phyloP scores from a whole-genome alignment of 2,113 vertebrate genomes.

The Syngnathus typhle region DNA sequence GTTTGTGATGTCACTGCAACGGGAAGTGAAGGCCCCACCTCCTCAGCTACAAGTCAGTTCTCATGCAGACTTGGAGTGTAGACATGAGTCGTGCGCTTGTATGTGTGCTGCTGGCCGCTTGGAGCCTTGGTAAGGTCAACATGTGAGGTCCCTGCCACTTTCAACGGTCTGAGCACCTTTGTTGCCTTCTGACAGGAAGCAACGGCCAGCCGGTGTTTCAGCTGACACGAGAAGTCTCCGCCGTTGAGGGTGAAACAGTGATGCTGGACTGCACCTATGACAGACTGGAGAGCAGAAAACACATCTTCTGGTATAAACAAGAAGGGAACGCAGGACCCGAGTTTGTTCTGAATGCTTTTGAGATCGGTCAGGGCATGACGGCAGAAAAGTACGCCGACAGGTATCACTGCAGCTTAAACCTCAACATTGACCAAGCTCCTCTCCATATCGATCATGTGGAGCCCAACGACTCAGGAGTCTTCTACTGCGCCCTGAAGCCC shows the following conservation, averaged over 20 bases:
- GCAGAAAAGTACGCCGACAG: neutral
- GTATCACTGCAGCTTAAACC: neutral
- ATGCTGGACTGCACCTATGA: neutral
- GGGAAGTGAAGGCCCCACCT: neutral
- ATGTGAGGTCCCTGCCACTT: neutral
- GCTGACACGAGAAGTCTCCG: neutral
- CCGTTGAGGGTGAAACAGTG: neutral
- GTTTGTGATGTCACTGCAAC: neutral
- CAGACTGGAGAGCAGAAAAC: neutral
- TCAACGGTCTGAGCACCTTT: neutral
- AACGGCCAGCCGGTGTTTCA: neutral
- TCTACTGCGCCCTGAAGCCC: neutral
- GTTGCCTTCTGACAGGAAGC: neutral
- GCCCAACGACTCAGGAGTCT: neutral
- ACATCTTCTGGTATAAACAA: conserved; percentile 5
- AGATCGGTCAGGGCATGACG: neutral
- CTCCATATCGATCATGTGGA: neutral
- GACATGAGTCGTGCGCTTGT: neutral
- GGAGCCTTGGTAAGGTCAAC: conserved; percentile 1
- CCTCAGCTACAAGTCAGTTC: neutral
- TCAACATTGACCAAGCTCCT: neutral
- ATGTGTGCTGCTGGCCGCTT: conserved; percentile 3
- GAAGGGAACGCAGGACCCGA: neutral
- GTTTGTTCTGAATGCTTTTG: neutral
- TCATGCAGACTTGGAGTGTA: neutral